Evolutionary conservation across 2,113 vertebrate species (phyloP).

Genomic region (Sturnus vulgaris): DNA sequence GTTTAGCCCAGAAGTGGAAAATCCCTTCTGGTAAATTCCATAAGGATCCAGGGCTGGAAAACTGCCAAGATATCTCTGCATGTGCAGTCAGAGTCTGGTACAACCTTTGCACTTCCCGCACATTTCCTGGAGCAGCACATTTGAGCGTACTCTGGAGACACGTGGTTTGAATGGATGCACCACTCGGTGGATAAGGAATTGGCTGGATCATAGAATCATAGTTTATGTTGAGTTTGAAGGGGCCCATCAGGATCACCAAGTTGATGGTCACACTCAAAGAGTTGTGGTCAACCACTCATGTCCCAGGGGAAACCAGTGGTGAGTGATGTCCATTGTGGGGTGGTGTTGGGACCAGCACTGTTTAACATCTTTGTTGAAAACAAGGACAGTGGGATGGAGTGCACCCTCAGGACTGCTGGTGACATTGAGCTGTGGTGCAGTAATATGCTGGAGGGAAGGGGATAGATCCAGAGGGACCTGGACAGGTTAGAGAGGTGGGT

Average conservation of each 20-base stretch:
- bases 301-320: neutral
- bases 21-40: neutral
- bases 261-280: neutral
- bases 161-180: neutral
- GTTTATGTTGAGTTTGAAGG: neutral
- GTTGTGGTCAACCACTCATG: neutral
- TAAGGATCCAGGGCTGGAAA: neutral
- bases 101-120: neutral
- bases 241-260: neutral
- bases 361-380: neutral
- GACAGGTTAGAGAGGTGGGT: neutral
- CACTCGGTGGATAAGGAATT: neutral
- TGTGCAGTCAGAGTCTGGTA: neutral
- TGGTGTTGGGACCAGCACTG: neutral
- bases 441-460: neutral
- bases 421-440: neutral
- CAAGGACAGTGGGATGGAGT: neutral
- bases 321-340: neutral
- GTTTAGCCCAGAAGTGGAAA: neutral
- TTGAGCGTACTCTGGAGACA: neutral
- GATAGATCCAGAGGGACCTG: neutral
- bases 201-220: neutral
- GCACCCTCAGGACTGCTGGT: neutral
- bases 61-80: neutral
- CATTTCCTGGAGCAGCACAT: neutral